Conservation (phyloP, 2,113 vertebrate species). For the Equus quagga region DNA sequence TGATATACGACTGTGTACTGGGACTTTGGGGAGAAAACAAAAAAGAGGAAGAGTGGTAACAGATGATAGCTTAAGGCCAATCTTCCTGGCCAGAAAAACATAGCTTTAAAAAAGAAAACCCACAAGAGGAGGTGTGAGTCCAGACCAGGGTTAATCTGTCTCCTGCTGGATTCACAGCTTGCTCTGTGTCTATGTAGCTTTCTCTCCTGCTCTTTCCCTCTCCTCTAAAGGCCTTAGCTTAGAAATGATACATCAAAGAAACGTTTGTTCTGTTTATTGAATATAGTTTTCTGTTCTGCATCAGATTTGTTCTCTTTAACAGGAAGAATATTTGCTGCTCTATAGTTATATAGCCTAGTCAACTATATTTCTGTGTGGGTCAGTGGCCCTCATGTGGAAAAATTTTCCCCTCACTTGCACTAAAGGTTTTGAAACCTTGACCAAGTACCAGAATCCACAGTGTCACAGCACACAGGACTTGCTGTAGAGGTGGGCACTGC, state of each 20-base stretch:
- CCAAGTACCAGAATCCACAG: too few species aligned
- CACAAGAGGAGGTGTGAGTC: neutral
- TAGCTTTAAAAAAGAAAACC: too few species aligned
- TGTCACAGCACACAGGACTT: neutral
- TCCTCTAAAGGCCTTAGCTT: neutral
- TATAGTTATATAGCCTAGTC: neutral
- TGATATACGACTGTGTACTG: too few species aligned
- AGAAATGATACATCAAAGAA: neutral
- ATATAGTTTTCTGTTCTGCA: neutral
- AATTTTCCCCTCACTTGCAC: neutral
- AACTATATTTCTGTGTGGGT: neutral
- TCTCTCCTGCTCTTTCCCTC: neutral
- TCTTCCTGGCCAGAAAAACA: too few species aligned
- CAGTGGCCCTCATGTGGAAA: neutral
- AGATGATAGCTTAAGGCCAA: too few species aligned
- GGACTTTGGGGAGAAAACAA: too few species aligned
- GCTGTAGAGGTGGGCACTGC: neutral
- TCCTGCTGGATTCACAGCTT: neutral
- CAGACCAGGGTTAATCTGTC: neutral
- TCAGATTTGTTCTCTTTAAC: neutral
- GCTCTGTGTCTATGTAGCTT: neutral
- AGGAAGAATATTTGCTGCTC: neutral
- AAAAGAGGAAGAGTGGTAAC: too few species aligned
- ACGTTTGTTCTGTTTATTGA: neutral
- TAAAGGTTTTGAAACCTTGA: neutral